Conservation (phyloP, 2,888 invertebrate genomes). For the Drosophila algonquin region DNA sequence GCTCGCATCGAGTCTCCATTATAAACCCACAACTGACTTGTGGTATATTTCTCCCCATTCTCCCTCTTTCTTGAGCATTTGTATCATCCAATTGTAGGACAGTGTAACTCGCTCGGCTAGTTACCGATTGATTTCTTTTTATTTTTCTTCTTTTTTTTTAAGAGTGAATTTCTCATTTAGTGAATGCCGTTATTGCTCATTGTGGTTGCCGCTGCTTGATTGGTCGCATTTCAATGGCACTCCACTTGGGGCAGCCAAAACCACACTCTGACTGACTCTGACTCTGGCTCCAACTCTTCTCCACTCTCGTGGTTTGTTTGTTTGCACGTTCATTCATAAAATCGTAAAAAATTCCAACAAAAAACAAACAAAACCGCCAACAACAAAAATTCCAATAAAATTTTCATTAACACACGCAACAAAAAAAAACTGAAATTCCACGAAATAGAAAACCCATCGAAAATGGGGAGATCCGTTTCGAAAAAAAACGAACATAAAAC, state of each 20-base stretch:
- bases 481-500: slow-evolving; percentile 48
- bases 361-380: slow-evolving; percentile 51
- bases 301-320: slow-evolving; percentile 42
- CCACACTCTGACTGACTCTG: slow-evolving; percentile 9
- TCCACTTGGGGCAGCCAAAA: slow-evolving; percentile 10
- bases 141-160: background rate
- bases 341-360: slow-evolving; percentile 47
- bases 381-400: slow-evolving; percentile 50
- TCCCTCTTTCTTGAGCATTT: background rate
- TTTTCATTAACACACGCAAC: slow-evolving; percentile 63
- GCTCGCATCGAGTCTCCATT: too few relatives aligned
- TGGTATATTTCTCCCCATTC: too few relatives aligned
- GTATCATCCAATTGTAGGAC: background rate
- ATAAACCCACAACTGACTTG: too few relatives aligned
- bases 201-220: slow-evolving; percentile 25
- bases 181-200: slow-evolving; percentile 10
- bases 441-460: slow-evolving; percentile 31
- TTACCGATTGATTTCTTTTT: slow-evolving; percentile 2
- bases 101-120: slow-evolving; percentile 4
- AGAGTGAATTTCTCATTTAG: slow-evolving; percentile 11
- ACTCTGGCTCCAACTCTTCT: background rate
- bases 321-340: slow-evolving; percentile 68
- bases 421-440: slow-evolving; percentile 24
- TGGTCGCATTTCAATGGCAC: slow-evolving; percentile 36
- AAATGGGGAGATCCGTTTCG: slow-evolving; percentile 30